Percentiles rank a stretch among this genome's conserved stretches.
Evolutionary conservation across 2,888 invertebrate species (phyloP).

Genomic region (Cantharis flavilabris): DNA sequence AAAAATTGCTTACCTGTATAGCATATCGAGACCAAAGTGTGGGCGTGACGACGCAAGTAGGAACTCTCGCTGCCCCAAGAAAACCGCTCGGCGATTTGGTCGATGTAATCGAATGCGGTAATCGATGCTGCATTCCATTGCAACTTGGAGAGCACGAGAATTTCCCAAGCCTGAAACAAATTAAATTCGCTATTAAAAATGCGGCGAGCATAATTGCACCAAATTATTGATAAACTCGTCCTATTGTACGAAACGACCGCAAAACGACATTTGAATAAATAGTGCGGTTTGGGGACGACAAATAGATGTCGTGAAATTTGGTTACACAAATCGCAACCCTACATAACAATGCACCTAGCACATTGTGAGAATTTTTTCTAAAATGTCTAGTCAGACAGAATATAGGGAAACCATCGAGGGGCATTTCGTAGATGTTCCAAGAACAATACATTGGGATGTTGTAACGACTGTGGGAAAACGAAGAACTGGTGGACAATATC

Average conservation of each 20-base stretch:
- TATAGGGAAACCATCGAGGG: slow-evolving; percentile 14
- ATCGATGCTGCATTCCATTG: slow-evolving; percentile 81
- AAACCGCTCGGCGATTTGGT: slow-evolving; percentile 73
- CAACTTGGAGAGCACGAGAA: slow-evolving; percentile 73
- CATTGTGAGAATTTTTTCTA: slow-evolving; percentile 28
- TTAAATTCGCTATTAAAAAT: slow-evolving; percentile 22
- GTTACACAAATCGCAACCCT: slow-evolving; percentile 25
- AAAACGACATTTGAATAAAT: slow-evolving; percentile 16
- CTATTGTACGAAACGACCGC: slow-evolving; percentile 15
- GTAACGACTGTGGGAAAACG: slow-evolving; percentile 35
- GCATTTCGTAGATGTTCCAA: slow-evolving; percentile 18
- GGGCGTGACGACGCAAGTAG: slow-evolving; percentile 72
- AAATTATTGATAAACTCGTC: neutral
- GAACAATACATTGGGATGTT: slow-evolving; percentile 22
- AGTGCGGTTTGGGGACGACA: slow-evolving; percentile 30
- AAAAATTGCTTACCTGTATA: slow-evolving; percentile 69
- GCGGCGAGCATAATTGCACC: neutral
- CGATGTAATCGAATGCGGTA: slow-evolving; percentile 82
- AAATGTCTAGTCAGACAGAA: slow-evolving; percentile 20
- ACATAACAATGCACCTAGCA: slow-evolving; percentile 14
- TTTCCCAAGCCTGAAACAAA: slow-evolving; percentile 75
- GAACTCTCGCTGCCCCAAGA: slow-evolving; percentile 65
- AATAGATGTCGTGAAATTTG: slow-evolving; percentile 19
- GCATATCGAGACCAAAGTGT: slow-evolving; percentile 77
- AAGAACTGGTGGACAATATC: slow-evolving; percentile 31